phyloP scores from a whole-genome alignment of 2,888 invertebrate genomes.

The Drosophila siamana region DNA sequence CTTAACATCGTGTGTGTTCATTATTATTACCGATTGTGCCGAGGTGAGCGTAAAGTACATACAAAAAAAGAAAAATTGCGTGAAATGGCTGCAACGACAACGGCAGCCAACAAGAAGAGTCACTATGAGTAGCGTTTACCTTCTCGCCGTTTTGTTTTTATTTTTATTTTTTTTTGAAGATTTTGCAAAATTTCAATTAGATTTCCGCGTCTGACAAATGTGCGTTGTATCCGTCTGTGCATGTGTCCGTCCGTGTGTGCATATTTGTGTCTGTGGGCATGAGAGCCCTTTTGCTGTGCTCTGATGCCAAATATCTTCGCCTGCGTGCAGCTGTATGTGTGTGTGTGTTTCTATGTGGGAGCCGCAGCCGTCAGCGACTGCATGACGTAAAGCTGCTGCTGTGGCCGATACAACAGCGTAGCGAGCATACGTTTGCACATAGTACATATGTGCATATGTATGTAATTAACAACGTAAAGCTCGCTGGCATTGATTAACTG shows the following conservation, averaged over 20 bases:
- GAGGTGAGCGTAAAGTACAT: conserved; percentile 66
- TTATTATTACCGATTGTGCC: conserved; percentile 40
- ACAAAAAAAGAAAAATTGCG: conserved; percentile 27
- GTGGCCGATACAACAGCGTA: conserved; percentile 43
- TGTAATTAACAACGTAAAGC: conserved; percentile 66
- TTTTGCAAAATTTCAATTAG: conserved; percentile 62
- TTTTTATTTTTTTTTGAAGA: not conserved
- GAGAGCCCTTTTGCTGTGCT: conserved; percentile 25
- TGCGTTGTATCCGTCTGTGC: not conserved
- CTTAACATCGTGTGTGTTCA: conserved; percentile 46
- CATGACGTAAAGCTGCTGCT: conserved; percentile 72
- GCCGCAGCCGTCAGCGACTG: conserved; percentile 63
- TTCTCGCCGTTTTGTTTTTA: no score
- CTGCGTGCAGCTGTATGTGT: conserved; percentile 24
- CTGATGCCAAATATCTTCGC: conserved; percentile 47
- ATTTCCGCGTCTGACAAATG: conserved; percentile 63
- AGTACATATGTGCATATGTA: conserved; percentile 27
- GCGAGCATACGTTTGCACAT: conserved; percentile 32
- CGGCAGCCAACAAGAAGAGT: conserved; percentile 1
- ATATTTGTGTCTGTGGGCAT: conserved; percentile 32
- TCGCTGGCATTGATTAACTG: conserved; percentile 72
- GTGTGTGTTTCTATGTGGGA: conserved; percentile 54
- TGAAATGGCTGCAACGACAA: conserved; percentile 30
- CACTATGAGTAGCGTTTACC: not conserved
- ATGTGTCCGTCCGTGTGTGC: conserved; percentile 27